Evolutionary conservation across 2,113 vertebrate genomes (phyloP).

Genomic region (Porphyrio hochstetteri): DNA sequence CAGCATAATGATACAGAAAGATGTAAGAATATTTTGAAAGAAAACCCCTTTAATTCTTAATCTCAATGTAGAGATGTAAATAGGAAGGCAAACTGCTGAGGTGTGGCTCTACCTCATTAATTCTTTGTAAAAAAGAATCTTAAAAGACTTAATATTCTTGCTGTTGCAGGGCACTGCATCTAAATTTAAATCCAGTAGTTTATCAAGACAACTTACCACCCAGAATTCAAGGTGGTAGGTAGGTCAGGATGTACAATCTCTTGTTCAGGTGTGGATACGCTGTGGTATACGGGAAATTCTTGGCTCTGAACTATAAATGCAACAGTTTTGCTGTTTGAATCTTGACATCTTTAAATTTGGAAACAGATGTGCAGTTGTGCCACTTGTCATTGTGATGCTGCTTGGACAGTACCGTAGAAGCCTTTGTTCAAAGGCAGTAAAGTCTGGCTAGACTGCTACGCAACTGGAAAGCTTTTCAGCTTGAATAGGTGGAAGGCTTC

Average conservation of each 20-base stretch:
- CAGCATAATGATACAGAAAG: constrained; percentile 1
- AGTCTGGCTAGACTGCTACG: not conserved
- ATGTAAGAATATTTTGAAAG: constrained; percentile 25
- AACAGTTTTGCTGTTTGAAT: not conserved
- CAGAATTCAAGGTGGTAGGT: not conserved
- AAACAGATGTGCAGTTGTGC: not conserved
- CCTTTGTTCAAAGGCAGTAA: not conserved
- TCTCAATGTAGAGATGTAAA: not conserved
- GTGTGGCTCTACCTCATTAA: not conserved
- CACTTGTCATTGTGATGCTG: not conserved
- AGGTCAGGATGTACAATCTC: not conserved
- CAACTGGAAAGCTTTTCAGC: not conserved
- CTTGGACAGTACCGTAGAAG: not conserved
- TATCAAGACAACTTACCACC: not conserved
- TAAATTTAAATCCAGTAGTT: not conserved
- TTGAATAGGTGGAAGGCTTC: not conserved
- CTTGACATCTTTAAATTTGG: not conserved
- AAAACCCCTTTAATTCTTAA: constrained; percentile 42
- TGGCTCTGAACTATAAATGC: not conserved
- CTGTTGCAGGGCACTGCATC: not conserved
- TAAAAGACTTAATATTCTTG: not conserved
- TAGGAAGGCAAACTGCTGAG: constrained; percentile 28
- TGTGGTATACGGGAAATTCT: not conserved
- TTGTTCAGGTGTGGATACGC: not conserved
- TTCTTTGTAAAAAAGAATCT: not conserved